phyloP scores from a whole-genome alignment of 2,797 vertebrate genomes.

The Simalia tracyae region DNA sequence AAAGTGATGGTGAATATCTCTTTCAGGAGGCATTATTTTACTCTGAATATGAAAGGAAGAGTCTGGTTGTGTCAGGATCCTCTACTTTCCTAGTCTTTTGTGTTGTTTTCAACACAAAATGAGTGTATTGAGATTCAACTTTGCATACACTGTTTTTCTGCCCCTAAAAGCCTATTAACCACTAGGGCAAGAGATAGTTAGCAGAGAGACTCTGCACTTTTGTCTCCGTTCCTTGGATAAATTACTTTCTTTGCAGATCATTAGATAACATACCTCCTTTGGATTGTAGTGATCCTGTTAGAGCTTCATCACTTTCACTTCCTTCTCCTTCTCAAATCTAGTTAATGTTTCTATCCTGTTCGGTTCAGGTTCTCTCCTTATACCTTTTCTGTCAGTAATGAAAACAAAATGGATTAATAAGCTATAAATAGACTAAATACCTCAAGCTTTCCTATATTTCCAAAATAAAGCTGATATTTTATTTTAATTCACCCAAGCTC shows the following conservation, averaged over 20 bases:
- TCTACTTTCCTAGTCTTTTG: not conserved
- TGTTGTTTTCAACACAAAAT: not conserved
- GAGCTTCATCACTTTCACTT: not conserved
- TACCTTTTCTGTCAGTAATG: not conserved
- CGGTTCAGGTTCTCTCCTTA: not conserved
- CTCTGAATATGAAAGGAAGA: not conserved
- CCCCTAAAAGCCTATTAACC: not conserved
- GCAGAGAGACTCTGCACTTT: not conserved
- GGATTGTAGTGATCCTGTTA: not conserved
- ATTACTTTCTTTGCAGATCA: not conserved
- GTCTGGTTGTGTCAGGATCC: not conserved
- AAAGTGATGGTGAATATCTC: not conserved
- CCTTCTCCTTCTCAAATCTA: not conserved
- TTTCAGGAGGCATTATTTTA: not conserved
- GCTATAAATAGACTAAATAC: not conserved
- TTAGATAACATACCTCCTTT: not conserved
- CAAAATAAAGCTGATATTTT: not conserved
- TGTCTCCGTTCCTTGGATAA: not conserved
- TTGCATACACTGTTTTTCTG: not conserved
- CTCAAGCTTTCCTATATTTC: not conserved
- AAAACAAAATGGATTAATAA: not conserved
- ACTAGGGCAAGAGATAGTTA: not conserved
- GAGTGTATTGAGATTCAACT: not conserved
- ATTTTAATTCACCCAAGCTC: not conserved
- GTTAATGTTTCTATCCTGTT: not conserved